Evolutionary conservation across 2,888 invertebrate species (phyloP), one percentile per base, ranked within the genome.

Genomic region (Phania funesta): DNA sequence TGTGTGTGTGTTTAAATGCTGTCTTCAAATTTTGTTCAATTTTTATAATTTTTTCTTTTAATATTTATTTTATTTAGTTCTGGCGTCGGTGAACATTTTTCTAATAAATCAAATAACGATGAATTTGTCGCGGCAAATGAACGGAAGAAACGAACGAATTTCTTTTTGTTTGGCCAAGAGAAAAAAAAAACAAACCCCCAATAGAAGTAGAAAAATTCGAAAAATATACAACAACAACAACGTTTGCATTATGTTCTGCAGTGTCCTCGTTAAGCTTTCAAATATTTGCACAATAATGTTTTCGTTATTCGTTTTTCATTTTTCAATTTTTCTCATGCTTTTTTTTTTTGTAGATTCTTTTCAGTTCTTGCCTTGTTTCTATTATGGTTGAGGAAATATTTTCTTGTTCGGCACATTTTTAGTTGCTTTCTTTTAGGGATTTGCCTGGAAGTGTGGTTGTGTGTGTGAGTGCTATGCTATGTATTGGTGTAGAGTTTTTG

Each of bases 281-380:
- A 87, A 87, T 86, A 87, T 87, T 87, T 86, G 83, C 86, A 81
- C 86, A 86, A 85, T 85, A 83, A 86, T 86, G 85, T 86, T 86
- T 85, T 85, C 80, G 22, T 73, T 71, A 56, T 71, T 50, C 54
- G 32, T 24, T 54, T 74, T 64, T 35, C n/a, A 54, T 13, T 26
- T 73, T 44, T 56, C 35, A 50, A 7, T 50, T 18, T 22, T 56
- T 1, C 16, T 35, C 6, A 26, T 41, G 13, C 41, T 52, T 52
- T 35, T 26, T 18, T n/a, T 16, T 16, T 41, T 35, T 54, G 13
- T 11, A n/a, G 4, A 35, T 50, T 52, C 38, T 26, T 38, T 41
- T 41, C 29, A 16, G 46, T 56, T 46, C 48, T 56, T 20, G 20
- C 35, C n/a, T 75, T 38, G 26, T 54, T 70, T 70, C 41, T 52